Evolutionary conservation across 1,140 invertebrate genomes (phyloP).

Genomic region (Diabrotica virgifera): DNA sequence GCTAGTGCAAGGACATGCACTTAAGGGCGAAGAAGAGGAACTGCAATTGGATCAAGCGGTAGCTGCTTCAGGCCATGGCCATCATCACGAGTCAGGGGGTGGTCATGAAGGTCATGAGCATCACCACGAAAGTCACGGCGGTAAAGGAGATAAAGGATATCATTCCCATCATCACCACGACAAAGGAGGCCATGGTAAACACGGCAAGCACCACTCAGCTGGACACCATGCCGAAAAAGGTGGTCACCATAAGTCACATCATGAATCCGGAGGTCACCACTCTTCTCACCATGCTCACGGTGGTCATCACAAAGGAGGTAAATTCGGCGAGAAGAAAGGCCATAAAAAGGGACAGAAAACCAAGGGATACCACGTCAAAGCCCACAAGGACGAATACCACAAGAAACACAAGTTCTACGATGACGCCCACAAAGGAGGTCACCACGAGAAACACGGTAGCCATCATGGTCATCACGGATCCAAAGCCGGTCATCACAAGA

Average conservation of each 20-base stretch:
- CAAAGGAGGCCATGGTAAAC: conserved; percentile 67
- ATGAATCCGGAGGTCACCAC: conserved; percentile 66
- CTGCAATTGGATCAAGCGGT: conserved; percentile 48
- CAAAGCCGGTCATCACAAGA: conserved; percentile 64
- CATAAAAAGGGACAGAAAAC: conserved; percentile 68
- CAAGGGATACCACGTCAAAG: conserved; percentile 74
- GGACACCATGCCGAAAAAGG: conserved; percentile 70
- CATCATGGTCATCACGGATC: conserved; percentile 65
- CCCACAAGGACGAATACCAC: conserved; percentile 76
- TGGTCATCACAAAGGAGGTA: conserved; percentile 70
- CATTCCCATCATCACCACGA: conserved; percentile 65
- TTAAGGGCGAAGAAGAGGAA: conserved; percentile 49
- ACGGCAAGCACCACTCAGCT: conserved; percentile 67
- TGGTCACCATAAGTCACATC: conserved; percentile 72
- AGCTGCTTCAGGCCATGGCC: conserved; percentile 52
- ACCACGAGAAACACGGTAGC: conserved; percentile 69
- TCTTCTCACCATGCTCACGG: conserved; percentile 70
- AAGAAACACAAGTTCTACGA: conserved; percentile 80
- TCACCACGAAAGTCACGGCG: conserved; percentile 61
- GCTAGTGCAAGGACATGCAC: not conserved
- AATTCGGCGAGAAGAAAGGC: conserved; percentile 66
- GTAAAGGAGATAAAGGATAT: conserved; percentile 67
- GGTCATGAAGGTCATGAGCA: conserved; percentile 62
- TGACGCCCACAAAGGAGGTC: conserved; percentile 70
- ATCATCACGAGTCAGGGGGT: conserved; percentile 59